These are phyloP conservation scores for Eustalomyia histrio DNA, from an alignment of 2,888 invertebrate species.

Conservation along the genomic window DNA sequence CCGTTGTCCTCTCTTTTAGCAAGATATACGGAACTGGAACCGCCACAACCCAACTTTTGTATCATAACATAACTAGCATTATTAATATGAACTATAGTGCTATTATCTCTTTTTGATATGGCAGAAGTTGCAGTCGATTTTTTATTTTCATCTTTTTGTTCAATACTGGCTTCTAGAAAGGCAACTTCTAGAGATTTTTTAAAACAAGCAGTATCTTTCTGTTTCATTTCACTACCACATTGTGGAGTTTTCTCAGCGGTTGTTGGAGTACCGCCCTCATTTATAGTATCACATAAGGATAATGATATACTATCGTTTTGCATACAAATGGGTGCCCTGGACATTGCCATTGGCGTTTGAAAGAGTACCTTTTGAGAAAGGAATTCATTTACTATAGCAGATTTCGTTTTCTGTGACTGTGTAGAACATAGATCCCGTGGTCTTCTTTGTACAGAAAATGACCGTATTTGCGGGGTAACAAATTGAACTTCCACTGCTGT, in stretches of 20 bases:
- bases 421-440: conserved; percentile 70
- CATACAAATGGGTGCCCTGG: conserved; percentile 71
- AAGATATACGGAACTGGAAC: conserved; percentile 89
- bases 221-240: conserved; percentile 36
- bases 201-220: conserved; percentile 63
- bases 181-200: conserved; percentile 72
- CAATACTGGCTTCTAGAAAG: conserved; percentile 66
- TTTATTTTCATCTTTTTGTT: conserved; percentile 19
- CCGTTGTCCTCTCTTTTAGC: conserved; percentile 73
- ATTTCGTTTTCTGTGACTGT: conserved; percentile 69
- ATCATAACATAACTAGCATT: conserved; percentile 86
- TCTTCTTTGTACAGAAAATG: conserved; percentile 68
- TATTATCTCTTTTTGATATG: conserved; percentile 55
- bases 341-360: conserved; percentile 78
- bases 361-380: conserved; percentile 78
- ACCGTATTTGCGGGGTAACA: conserved; percentile 76
- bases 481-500: conserved; percentile 70
- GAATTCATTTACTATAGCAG: conserved; percentile 74
- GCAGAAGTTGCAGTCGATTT: neutral
- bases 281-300: conserved; percentile 76
- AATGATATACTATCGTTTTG: conserved; percentile 75
- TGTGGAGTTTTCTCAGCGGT: conserved; percentile 67
- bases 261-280: conserved; percentile 71
- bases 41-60: conserved; percentile 91
- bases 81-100: conserved; percentile 84